These are phyloP conservation scores for Orchestes rusci DNA, from an alignment of 2,888 invertebrate species.

Conservation along the genomic window DNA sequence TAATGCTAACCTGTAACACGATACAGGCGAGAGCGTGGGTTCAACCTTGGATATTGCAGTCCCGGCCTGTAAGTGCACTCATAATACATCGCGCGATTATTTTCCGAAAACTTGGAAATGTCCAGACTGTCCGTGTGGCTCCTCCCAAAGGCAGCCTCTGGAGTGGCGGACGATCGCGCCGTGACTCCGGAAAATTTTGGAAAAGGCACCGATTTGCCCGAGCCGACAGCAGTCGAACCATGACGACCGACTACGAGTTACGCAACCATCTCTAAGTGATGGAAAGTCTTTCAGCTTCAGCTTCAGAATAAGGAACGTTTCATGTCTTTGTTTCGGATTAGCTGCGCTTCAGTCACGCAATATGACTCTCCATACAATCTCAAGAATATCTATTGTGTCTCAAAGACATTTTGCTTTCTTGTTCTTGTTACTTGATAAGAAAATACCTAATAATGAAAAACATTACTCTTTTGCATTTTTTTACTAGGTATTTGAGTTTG, in stretches of 20 bases:
- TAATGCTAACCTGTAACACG: slow-evolving; percentile 22
- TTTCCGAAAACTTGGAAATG: not conserved
- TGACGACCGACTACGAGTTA: slow-evolving; percentile 1
- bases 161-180: slow-evolving; percentile 18
- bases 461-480: too few species aligned
- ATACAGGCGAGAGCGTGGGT: slow-evolving; percentile 15
- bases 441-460: too few species aligned
- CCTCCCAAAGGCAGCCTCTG: slow-evolving; percentile 10
- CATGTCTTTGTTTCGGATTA: too few species aligned
- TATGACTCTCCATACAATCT: too few species aligned
- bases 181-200: slow-evolving; percentile 21
- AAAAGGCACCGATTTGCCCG: slow-evolving; percentile 6
- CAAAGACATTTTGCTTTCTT: too few species aligned
- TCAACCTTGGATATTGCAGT: slow-evolving; percentile 4
- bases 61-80: slow-evolving; percentile 10
- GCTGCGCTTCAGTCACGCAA: too few species aligned
- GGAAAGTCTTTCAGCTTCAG: too few species aligned
- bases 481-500: too few species aligned
- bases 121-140: slow-evolving; percentile 3
- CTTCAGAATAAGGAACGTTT: too few species aligned
- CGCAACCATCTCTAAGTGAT: too few species aligned
- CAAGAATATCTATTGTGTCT: too few species aligned
- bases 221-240: slow-evolving; percentile 6
- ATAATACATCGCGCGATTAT: slow-evolving; percentile 5
- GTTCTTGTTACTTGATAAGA: too few species aligned